Base-by-base conservation (phyloP, 2,113 vertebrate genomes). In the Eulemur macaco region DNA sequence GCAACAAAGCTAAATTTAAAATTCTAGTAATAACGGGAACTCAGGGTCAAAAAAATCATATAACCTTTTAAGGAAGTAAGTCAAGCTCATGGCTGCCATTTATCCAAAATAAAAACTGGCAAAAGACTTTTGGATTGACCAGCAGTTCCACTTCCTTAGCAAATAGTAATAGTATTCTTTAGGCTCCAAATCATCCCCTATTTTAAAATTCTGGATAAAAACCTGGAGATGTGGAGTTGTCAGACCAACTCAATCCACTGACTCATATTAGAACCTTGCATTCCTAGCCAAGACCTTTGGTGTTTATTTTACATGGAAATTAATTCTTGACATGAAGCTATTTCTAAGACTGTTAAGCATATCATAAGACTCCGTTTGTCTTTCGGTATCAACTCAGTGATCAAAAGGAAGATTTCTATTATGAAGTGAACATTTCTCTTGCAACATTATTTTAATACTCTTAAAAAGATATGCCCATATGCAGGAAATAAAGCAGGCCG, bases 371-470 rank as follows among this genome's bases (percentile, higher is more conserved):
- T 77, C 90, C 58, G 12, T 83, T 71, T 58, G 47, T 82, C 93
- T 96, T 96, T 95, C 92, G 96, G 97, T 96, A 98, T 86, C 81
- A 97, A 82, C 45, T 93, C 86, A 95, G 78, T 96, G 97, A 97
- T 92, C 96, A 96, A 98, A 98, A 96, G 93, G 88, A 95, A 98
- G 97, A 98, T 96, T 98, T 98, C 97, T 91, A 96, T 98, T 98
- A 97, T 96, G 96, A 98, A 96, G 97, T 93, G 85, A 96, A 71
- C 50, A 97, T 97, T 96, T 97, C 54, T 78, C 39, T 82, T 1
- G 11, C 29, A 83, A 94, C 42, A 21, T 54, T 97, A 96, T 78
- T 87, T 92, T 90, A 95, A 96, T 74, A 96, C 77, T 60, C 64
- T 94, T 91, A 73, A 90, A 95, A 94, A 96, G 56, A 96, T 39